These are phyloP conservation scores for Typhlichthys eigenmanni DNA, from an alignment of 2,797 vertebrate genomes.

Conservation along the genomic window DNA sequence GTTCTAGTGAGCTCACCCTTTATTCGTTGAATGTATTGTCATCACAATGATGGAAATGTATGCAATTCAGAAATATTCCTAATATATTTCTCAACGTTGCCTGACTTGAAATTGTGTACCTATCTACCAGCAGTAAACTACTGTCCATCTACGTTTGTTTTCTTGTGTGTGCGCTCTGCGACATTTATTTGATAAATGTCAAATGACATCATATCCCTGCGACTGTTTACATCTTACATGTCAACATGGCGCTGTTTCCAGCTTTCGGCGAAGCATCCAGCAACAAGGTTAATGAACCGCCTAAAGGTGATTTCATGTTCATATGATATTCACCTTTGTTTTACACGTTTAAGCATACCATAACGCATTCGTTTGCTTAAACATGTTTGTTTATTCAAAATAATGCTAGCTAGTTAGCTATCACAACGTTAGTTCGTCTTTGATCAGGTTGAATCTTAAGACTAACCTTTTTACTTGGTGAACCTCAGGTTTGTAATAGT, in stretches of 20 bases:
- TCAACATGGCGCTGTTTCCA: slow-evolving; percentile 78
- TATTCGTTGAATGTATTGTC: too few species aligned
- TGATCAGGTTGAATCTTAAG: neutral
- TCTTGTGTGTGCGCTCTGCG: too few species aligned
- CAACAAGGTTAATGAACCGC: slow-evolving; percentile 51
- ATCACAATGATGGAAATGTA: too few species aligned
- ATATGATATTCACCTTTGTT: fast-evolving
- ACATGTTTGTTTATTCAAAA: neutral
- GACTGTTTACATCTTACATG: slow-evolving; percentile 53
- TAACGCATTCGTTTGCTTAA: neutral
- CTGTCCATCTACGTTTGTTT: too few species aligned
- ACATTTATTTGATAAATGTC: too few species aligned
- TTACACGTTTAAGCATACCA: neutral
- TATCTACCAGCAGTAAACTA: too few species aligned
- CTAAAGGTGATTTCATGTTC: slow-evolving; percentile 50
- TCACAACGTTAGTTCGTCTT: neutral
- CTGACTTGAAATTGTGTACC: too few species aligned
- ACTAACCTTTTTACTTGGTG: too few species aligned
- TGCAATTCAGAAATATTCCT: too few species aligned
- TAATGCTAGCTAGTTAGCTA: neutral
- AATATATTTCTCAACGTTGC: too few species aligned
- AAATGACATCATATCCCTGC: slow-evolving; percentile 58
- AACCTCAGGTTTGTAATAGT: too few species aligned
- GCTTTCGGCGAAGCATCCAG: slow-evolving; percentile 60
- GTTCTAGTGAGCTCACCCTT: too few species aligned